These are phyloP conservation scores for Protobothrops flavoviridis DNA, from an alignment of 2,113 vertebrate genomes.

Conservation along the genomic window DNA sequence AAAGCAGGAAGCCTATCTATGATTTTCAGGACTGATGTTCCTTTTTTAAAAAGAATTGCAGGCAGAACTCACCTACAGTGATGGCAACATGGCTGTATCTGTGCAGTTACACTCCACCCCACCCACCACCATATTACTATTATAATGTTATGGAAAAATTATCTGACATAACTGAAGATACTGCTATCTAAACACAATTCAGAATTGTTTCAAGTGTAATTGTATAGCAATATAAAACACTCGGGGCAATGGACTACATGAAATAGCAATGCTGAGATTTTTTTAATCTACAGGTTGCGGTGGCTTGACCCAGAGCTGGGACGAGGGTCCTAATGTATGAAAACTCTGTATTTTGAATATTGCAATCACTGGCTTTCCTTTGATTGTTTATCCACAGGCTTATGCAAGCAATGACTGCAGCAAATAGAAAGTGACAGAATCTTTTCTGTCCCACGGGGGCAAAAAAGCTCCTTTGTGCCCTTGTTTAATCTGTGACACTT, in stretches of 20 bases:
- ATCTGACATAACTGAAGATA: background rate
- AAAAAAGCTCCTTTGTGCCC: constrained; percentile 49
- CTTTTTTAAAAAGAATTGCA: background rate
- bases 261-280: background rate
- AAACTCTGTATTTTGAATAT: background rate
- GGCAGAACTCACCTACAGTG: constrained; percentile 24
- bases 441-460: constrained; percentile 26
- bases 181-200: background rate
- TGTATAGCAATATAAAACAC: background rate
- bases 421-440: background rate
- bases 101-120: background rate
- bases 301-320: background rate
- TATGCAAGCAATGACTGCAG: constrained; percentile 16
- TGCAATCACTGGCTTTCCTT: background rate
- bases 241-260: background rate
- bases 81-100: background rate
- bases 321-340: background rate
- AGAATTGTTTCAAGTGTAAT: background rate
- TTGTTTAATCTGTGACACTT: constrained; percentile 71
- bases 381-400: constrained; percentile 27
- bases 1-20: constrained; percentile 22
- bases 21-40: constrained; percentile 12
- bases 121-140: background rate
- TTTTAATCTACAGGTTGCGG: constrained; percentile 20
- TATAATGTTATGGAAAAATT: background rate